phyloP scores from a whole-genome alignment of 2,113 vertebrate genomes.

The Heloderma charlesbogerti region DNA sequence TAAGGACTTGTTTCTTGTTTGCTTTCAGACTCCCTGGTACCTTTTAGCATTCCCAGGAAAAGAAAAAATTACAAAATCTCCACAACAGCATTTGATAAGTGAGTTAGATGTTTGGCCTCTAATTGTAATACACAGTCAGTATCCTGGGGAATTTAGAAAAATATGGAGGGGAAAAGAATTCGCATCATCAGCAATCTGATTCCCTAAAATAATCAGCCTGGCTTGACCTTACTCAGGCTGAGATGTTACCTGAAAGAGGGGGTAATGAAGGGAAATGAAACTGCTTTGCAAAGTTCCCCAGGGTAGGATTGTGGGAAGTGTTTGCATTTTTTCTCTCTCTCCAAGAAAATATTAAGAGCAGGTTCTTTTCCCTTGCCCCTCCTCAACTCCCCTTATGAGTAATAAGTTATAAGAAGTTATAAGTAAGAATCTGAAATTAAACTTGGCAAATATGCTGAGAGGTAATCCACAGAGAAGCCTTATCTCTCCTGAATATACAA shows the following conservation, averaged over 20 bases:
- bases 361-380: conserved; percentile 13
- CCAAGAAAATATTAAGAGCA: conserved; percentile 58
- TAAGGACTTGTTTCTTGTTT: background rate
- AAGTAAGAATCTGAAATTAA: conserved; percentile 73
- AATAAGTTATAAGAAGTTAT: conserved; percentile 58
- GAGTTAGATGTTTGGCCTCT: conserved; percentile 50
- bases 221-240: conserved; percentile 39
- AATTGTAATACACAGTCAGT: conserved; percentile 51
- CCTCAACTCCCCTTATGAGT: conserved; percentile 43
- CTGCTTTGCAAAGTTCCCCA: conserved; percentile 58
- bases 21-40: conserved; percentile 1
- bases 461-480: conserved; percentile 70
- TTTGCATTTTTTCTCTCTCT: conserved; percentile 64
- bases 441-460: conserved; percentile 68
- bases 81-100: conserved; percentile 40
- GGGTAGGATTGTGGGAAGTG: conserved; percentile 40
- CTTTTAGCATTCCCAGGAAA: conserved; percentile 39
- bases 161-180: conserved; percentile 20
- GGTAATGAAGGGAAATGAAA: conserved; percentile 66
- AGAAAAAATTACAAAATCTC: background rate
- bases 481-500: conserved; percentile 70
- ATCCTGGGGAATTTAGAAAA: conserved; percentile 28
- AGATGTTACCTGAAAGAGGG: conserved; percentile 40
- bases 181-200: conserved; percentile 57
- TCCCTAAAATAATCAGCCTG: conserved; percentile 44